Base-by-base conservation (phyloP, 2,113 vertebrate species). In the Pyrgilauda ruficollis region DNA sequence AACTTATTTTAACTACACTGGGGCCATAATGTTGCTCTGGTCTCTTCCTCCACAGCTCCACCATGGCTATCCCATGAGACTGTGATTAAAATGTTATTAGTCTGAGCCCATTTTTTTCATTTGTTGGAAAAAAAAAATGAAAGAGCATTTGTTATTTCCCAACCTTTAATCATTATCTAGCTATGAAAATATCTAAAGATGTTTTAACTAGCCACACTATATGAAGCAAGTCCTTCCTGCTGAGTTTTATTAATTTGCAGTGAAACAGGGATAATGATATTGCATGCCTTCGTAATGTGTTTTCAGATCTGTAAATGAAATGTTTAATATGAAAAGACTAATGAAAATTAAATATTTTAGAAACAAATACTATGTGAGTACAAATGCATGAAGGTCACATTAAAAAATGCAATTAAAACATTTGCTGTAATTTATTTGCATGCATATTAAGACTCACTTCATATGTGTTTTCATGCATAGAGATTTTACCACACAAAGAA, bases 181-280 rank as follows among this genome's bases (percentile, higher is more conserved):
- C 35, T 81, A 46, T 49, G 43, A 52, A 75, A 79, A 78, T 61
- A 43, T 78, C 31, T 87, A 41, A 89, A 69, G 27, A 30, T 27
- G 13, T 73, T 49, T 52, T 72, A 64, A 44, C 13, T 35, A 43
- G 27, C 13, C 47, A 44, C 73, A 50, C 19, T 44, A 11, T 35
- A 39, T 31, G 27, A 91, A 75, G 12, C 3, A 6, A 92, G 27
- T 64, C 23, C 11, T 89, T 93, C 66, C 55, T 67, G 39, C 35
- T 79, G 61, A 75, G 74, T 93, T 82, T 90, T 64, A 84, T 89
- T 90, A 94, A 85, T 87, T 90, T 79, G 80, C 53, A 76, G 8
- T 56, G 30, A 76, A 90, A 83, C 26, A 53, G 37, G 13, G 73
- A 73, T 85, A 74, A 79, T 75, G 17, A 84, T 39, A 72, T 83